Conservation (phyloP, 1,140 invertebrate genomes). For the Acyrthosiphon pisum region DNA sequence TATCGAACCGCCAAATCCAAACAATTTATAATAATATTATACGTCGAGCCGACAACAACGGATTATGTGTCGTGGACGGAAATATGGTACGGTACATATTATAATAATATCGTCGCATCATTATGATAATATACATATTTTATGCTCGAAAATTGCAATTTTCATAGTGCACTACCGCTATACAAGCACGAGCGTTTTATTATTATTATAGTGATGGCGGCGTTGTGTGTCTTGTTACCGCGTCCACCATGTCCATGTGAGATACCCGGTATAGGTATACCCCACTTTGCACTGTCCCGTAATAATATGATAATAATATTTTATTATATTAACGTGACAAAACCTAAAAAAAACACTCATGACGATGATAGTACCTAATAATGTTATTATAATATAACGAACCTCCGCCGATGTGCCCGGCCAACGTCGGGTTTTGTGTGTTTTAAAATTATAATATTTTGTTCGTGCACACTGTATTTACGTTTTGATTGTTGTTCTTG, state of each 20-base stretch:
- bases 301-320: not conserved
- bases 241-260: not conserved
- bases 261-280: not conserved
- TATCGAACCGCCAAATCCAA: not conserved
- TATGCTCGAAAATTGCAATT: not conserved
- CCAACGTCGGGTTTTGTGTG: not conserved
- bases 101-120: not conserved
- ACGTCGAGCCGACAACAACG: not conserved
- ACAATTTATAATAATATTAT: not conserved
- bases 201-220: not conserved
- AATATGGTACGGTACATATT: too few relatives aligned
- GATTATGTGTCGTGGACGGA: not conserved
- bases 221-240: not conserved
- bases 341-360: not conserved
- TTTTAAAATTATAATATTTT: not conserved
- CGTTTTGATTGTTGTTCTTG: not conserved
- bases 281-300: not conserved
- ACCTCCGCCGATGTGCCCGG: not conserved
- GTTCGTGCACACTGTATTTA: not conserved
- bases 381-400: not conserved
- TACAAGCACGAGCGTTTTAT: not conserved
- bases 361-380: not conserved
- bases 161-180: not conserved
- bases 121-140: not conserved
- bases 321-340: not conserved